Percentiles rank a stretch among this genome's conserved stretches.
Evolutionary conservation across 2,888 invertebrate genomes (phyloP).

Genomic region (Drosophila quasianomalipes): DNA sequence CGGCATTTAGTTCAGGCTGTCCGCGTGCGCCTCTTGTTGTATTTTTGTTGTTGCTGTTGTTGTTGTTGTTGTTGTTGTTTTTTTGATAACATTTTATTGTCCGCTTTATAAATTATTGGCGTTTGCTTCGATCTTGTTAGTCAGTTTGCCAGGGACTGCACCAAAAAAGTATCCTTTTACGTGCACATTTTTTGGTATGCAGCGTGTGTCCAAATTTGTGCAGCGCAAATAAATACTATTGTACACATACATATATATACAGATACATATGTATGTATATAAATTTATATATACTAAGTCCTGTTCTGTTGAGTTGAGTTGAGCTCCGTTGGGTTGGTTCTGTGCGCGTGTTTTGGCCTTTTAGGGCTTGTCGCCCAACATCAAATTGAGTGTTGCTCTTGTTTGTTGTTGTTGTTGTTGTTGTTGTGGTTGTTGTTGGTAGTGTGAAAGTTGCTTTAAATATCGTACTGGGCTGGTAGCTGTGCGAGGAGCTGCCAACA

Average conservation of each 20-base stretch:
- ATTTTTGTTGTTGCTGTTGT: not conserved
- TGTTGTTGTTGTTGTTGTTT: slow-evolving; percentile 18
- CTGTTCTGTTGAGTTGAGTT: slow-evolving; percentile 6
- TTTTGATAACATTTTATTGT: slow-evolving; percentile 82
- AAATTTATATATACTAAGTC: not conserved
- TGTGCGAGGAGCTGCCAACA: slow-evolving; percentile 59
- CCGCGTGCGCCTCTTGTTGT: slow-evolving; percentile 63
- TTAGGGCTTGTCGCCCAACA: slow-evolving; percentile 72
- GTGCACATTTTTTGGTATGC: slow-evolving; percentile 75
- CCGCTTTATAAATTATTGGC: slow-evolving; percentile 81
- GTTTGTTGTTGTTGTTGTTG: slow-evolving; percentile 14
- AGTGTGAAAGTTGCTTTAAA: slow-evolving; percentile 81
- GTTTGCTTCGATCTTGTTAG: slow-evolving; percentile 51
- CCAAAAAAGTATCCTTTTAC: slow-evolving; percentile 81
- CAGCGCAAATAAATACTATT: slow-evolving; percentile 68
- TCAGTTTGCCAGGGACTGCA: slow-evolving; percentile 16
- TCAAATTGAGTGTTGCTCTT: slow-evolving; percentile 63
- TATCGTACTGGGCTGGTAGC: slow-evolving; percentile 41
- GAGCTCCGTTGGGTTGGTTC: slow-evolving; percentile 9
- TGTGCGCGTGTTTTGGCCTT: slow-evolving; percentile 77
- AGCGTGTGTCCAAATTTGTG: slow-evolving; percentile 79
- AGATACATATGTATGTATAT: slow-evolving; percentile 11
- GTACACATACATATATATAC: not conserved
- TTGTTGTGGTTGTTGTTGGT: slow-evolving; percentile 37
- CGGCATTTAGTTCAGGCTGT: slow-evolving; percentile 82